phyloP scores from a whole-genome alignment of 2,888 invertebrate species.

The Antheraea assamensis region DNA sequence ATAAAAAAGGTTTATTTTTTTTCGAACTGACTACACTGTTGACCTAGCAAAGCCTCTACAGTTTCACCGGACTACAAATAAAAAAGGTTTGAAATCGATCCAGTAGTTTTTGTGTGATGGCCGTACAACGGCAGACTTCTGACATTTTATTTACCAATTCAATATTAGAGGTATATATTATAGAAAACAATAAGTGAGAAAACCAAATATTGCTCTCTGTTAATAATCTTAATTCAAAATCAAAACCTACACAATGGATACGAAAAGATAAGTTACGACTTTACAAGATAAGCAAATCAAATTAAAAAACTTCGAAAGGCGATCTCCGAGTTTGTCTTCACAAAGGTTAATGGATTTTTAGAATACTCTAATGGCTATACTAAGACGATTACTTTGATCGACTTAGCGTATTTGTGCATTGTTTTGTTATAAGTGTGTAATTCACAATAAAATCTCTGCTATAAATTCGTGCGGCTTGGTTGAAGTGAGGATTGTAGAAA shows the following conservation, averaged over 20 bases:
- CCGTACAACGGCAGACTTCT: too few species aligned
- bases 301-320: conserved; percentile 21
- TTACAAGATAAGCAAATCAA: conserved; percentile 20
- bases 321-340: conserved; percentile 18
- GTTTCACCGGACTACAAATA: too few species aligned
- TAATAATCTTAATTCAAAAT: not conserved
- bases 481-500: not conserved
- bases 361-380: not conserved
- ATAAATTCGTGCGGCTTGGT: not conserved
- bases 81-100: too few species aligned
- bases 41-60: too few species aligned
- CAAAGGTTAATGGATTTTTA: conserved; percentile 18
- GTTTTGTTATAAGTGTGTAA: not conserved
- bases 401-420: not conserved
- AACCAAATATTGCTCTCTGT: not conserved
- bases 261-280: conserved; percentile 14
- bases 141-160: too few species aligned
- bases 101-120: too few species aligned
- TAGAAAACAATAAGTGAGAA: not conserved
- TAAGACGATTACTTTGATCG: not conserved
- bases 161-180: too few species aligned
- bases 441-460: not conserved
- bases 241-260: conserved; percentile 2
- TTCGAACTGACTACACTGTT: too few species aligned
- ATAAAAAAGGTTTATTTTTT: too few species aligned